These are phyloP conservation scores for Limnephilus lunatus DNA, from an alignment of 2,888 invertebrate genomes.

Conservation along the genomic window DNA sequence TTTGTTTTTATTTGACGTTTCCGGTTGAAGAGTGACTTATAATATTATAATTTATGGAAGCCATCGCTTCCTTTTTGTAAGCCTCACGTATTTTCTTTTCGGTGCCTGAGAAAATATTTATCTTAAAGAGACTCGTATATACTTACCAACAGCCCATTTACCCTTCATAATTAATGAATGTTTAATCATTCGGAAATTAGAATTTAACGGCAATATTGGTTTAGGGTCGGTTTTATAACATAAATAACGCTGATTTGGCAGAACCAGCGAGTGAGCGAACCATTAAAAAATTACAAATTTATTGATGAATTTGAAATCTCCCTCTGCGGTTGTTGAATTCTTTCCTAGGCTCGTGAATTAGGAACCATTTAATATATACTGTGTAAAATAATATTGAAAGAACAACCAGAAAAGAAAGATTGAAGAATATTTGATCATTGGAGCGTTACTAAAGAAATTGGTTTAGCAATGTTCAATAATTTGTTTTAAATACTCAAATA, in stretches of 20 bases:
- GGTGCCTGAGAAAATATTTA: neutral
- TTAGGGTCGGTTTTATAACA: slow-evolving; percentile 6
- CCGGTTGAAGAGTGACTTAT: neutral
- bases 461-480: neutral
- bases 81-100: neutral
- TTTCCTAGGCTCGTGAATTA: neutral
- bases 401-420: neutral
- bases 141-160: neutral
- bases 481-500: neutral
- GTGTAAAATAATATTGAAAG: neutral
- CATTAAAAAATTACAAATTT: slow-evolving; percentile 1
- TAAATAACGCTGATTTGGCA: neutral
- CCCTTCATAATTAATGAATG: neutral
- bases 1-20: neutral
- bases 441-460: neutral
- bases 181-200: slow-evolving; percentile 12
- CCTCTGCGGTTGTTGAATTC: neutral
- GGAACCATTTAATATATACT: neutral
- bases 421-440: neutral
- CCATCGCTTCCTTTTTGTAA: neutral
- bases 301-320: neutral
- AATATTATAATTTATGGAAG: neutral
- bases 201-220: neutral
- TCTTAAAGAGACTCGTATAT: neutral
- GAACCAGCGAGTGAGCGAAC: neutral